phyloP scores from a whole-genome alignment of 2,888 invertebrate genomes.

The Sipha maydis region DNA sequence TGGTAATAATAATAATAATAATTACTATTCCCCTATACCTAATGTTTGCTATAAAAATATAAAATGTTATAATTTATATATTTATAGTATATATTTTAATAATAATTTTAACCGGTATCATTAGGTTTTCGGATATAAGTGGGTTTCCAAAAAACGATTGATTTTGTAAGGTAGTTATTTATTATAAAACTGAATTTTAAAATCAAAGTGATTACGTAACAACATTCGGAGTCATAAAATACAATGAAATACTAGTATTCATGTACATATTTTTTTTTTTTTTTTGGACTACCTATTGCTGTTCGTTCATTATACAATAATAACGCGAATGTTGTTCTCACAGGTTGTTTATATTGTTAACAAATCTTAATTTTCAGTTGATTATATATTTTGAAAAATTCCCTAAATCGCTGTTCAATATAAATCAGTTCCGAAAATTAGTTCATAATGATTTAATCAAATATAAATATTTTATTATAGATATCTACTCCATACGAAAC shows the following conservation, averaged over 20 bases:
- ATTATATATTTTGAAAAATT: background rate
- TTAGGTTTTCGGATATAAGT: background rate
- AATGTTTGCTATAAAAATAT: background rate
- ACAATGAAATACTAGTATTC: background rate
- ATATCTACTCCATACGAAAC: no score
- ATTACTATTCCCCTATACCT: background rate
- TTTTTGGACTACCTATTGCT: no score
- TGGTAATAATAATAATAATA: background rate
- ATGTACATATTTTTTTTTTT: background rate
- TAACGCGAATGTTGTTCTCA: background rate
- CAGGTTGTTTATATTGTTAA: background rate
- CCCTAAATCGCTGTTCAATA: background rate
- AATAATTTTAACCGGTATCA: background rate
- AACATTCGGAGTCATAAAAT: no score
- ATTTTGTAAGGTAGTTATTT: background rate
- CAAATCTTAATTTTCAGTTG: background rate
- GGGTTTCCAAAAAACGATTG: background rate
- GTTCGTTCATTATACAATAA: background rate
- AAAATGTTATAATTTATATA: background rate
- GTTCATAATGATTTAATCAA: constrained; percentile 1
- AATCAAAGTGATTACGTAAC: no score
- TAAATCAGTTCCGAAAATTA: background rate
- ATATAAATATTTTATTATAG: background rate
- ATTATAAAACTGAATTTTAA: background rate
- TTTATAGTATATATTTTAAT: background rate